phyloP scores from a whole-genome alignment of 2,113 vertebrate genomes.

The Phasianus colchicus region DNA sequence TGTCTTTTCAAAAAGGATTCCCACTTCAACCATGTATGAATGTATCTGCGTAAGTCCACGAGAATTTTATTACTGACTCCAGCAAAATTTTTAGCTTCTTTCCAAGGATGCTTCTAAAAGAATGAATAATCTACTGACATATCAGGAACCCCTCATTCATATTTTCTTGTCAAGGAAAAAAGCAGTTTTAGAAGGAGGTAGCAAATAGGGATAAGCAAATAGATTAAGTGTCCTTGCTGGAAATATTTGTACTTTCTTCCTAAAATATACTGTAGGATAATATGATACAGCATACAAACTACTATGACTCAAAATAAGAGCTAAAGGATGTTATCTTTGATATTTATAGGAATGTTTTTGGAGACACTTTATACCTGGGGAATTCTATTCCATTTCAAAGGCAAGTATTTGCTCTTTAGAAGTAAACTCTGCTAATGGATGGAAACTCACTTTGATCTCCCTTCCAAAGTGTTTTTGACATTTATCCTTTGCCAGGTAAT shows the following conservation, averaged over 20 bases:
- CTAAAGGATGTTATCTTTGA: background rate
- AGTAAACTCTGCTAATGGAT: slow-evolving; percentile 13
- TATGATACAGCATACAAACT: background rate
- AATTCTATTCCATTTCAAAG: slow-evolving; percentile 30
- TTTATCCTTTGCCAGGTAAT: slow-evolving; percentile 6
- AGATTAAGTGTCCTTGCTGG: background rate
- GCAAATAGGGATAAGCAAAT: background rate
- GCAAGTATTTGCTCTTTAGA: slow-evolving; percentile 1
- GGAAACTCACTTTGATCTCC: slow-evolving; percentile 30
- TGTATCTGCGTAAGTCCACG: background rate
- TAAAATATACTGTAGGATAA: background rate
- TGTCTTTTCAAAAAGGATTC: background rate
- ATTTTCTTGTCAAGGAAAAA: background rate
- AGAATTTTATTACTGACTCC: background rate
- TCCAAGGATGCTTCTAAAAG: background rate
- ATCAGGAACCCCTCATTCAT: background rate
- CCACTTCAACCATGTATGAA: background rate
- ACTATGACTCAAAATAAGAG: background rate
- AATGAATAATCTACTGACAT: background rate
- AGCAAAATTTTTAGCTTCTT: background rate
- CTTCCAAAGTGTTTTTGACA: slow-evolving; percentile 5
- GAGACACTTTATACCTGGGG: slow-evolving; percentile 18
- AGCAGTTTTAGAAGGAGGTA: background rate
- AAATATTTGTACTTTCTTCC: slow-evolving; percentile 14
- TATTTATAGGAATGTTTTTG: background rate